phyloP scores from a whole-genome alignment of 2,113 vertebrate species.

The Psammodynastes pulverulentus region DNA sequence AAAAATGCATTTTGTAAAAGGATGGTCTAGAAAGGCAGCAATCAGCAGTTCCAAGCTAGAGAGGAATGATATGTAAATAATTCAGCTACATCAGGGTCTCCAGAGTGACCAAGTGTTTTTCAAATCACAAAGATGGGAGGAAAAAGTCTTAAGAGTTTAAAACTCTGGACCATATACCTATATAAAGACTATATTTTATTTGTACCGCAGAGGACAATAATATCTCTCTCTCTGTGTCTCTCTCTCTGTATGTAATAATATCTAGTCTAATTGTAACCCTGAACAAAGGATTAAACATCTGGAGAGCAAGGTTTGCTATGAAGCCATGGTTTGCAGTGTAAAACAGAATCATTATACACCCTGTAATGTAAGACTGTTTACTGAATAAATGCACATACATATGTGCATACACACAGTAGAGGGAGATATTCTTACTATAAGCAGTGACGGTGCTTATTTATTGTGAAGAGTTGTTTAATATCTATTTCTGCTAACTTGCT shows the following conservation, averaged over 20 bases:
- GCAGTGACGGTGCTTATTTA: background rate
- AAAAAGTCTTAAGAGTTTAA: background rate
- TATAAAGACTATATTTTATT: background rate
- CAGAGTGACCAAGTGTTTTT: background rate
- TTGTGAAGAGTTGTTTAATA: background rate
- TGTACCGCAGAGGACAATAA: background rate
- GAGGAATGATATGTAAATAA: background rate
- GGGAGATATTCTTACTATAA: background rate
- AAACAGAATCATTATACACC: background rate
- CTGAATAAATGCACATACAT: background rate
- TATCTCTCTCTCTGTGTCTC: background rate
- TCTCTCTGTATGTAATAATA: background rate
- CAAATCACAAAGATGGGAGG: background rate
- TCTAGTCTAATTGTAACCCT: background rate
- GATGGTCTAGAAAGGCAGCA: background rate
- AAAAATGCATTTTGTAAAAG: background rate
- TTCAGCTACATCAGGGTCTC: background rate
- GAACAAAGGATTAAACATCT: background rate
- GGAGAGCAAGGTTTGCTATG: background rate
- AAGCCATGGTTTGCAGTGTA: background rate
- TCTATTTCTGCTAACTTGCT: background rate
- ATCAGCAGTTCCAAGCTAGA: background rate
- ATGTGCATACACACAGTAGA: background rate
- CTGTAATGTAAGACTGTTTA: background rate
- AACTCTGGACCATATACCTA: background rate